Percentiles rank a stretch among this genome's conserved stretches.
Conservation (phyloP, 2,797 vertebrate species). For the Semaprochilodus insignis region DNA sequence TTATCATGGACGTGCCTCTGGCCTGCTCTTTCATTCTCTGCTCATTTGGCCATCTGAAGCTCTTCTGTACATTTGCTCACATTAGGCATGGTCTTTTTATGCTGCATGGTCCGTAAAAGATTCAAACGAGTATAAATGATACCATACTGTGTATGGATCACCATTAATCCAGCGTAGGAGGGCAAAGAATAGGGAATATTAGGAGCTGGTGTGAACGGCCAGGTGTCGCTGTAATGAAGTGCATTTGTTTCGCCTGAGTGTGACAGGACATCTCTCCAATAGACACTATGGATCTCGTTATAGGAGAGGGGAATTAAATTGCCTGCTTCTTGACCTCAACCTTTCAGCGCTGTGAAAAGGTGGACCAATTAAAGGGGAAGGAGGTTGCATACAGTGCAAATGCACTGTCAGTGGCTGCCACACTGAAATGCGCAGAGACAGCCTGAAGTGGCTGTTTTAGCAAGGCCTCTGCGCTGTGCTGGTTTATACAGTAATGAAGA, state of each 20-base stretch:
- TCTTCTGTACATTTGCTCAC: conserved; percentile 15
- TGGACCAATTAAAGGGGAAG: conserved; percentile 52
- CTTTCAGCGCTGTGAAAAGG: conserved; percentile 45
- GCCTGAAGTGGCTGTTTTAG: conserved; percentile 16
- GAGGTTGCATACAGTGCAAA: conserved; percentile 31
- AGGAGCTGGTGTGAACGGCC: neutral
- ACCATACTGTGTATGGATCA: neutral
- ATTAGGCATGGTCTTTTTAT: conserved; percentile 14
- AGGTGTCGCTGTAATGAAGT: conserved; percentile 50
- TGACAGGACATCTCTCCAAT: conserved; percentile 33
- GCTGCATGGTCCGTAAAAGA: conserved; percentile 9
- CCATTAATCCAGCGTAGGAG: conserved; percentile 22
- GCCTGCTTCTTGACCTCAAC: conserved; percentile 50
- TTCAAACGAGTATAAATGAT: conserved; percentile 5
- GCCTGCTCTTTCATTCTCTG: conserved; percentile 5
- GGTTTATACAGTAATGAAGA: conserved; percentile 52
- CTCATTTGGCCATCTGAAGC: neutral
- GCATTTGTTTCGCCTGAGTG: conserved; percentile 47
- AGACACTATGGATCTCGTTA: conserved; percentile 54
- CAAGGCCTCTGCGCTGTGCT: neutral
- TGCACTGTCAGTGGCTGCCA: conserved; percentile 12
- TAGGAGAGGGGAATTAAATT: conserved; percentile 55
- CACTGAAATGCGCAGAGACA: conserved; percentile 25
- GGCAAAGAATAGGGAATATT: conserved; percentile 22
- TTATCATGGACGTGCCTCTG: conserved; percentile 43